A percentile compares a stretch with the other conserved stretches of the same genome.
Conservation (phyloP, 2,888 invertebrate species). For the Alviniconcha strummeri region DNA sequence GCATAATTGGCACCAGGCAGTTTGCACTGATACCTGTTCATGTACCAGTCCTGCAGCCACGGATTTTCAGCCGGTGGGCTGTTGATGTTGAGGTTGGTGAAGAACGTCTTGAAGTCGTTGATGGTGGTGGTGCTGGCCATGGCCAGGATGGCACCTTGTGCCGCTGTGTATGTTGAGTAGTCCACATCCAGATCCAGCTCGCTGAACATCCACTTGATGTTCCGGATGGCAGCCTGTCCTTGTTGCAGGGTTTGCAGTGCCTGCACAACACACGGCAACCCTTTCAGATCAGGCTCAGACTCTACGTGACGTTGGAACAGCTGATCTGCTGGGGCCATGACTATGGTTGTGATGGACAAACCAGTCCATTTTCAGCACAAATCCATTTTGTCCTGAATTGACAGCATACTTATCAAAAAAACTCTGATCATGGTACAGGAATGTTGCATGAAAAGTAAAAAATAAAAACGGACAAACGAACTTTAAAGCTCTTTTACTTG, state of each 20-base stretch:
- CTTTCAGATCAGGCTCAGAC: no score
- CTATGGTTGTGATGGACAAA: no score
- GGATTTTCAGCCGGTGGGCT: slow-evolving; percentile 58
- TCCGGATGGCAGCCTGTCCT: slow-evolving; percentile 12
- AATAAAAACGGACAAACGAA: no score
- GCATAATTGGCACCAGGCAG: slow-evolving; percentile 45
- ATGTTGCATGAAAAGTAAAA: no score
- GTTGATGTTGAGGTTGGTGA: slow-evolving; percentile 45
- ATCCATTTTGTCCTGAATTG: no score
- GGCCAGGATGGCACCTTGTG: slow-evolving; percentile 55
- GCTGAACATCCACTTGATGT: slow-evolving; percentile 62
- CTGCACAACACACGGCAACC: background rate
- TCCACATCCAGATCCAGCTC: slow-evolving; percentile 47
- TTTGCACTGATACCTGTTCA: slow-evolving; percentile 52
- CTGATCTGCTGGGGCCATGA: no score
- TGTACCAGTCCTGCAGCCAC: slow-evolving; percentile 68
- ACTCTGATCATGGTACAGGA: no score
- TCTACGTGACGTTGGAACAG: no score
- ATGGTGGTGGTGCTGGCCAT: slow-evolving; percentile 47
- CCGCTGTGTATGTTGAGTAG: slow-evolving; percentile 28
- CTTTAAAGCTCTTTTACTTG: no score
- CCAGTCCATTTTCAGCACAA: no score
- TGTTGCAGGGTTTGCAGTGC: slow-evolving; percentile 6
- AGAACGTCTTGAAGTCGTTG: slow-evolving; percentile 60
- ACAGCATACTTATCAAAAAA: no score